Evolutionary conservation across 2,797 vertebrate species (phyloP), one percentile per base, ranked within the genome.

Genomic region (Microctenopoma steveboyesi): DNA sequence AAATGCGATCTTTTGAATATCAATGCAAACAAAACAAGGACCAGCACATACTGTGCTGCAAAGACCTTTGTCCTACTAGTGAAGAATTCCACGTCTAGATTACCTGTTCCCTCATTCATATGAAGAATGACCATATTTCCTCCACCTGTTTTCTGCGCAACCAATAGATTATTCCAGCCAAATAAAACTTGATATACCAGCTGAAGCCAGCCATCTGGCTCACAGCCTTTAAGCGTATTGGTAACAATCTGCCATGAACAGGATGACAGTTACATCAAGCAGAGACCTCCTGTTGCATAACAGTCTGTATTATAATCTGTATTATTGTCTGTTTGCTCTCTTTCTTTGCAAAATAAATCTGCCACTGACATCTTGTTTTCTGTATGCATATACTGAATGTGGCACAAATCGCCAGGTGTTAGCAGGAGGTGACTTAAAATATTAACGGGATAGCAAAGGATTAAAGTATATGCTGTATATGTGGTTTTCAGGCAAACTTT

Each of bases 161-260:
- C 30, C 13, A 14, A 16, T 13, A 14, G 46, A 47, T 12, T 14
- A 28, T 39, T 45, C 30, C 9, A 27, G 52, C 72, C 75, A 72
- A 63, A 48, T 22, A 18, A 50, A 71, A 35, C 50, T 4, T 10
- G n/a, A 48, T 14, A 4, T 35, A 48, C 4, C 69, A 64, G 59
- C 72, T 63, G 73, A 69, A 64, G 64, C 51, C 68, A 35, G 30
- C 11, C 25, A 28, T 79, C 75, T 51, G 78, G 56, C 69, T 55
- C 22, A 0, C 63, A 53, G 51, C 49, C 22, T 78, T 47, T n/a
- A n/a, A 70, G 59, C 70, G 75, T 79, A 79, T 79, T 79, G 78
- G 57, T 18, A 37, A 54, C 78, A 77, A 63, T 78, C 69, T 84
- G 82, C 28, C 22, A 53, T 16, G 27, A 67, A 16, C 70, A 60